phyloP scores from a whole-genome alignment of 2,888 invertebrate genomes.

The Spodoptera littoralis region DNA sequence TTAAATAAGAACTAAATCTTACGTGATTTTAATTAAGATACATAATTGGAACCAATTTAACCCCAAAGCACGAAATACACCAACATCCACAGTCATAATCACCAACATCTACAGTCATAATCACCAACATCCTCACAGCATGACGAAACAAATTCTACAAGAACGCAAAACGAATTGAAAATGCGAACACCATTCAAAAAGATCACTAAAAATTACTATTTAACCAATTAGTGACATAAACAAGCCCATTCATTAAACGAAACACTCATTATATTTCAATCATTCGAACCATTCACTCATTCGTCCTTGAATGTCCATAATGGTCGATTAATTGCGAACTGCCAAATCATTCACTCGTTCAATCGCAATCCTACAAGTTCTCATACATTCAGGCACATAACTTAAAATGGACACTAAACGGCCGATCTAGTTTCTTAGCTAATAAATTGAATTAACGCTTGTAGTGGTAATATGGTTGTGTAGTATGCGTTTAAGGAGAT shows the following conservation, averaged over 20 bases:
- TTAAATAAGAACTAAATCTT: no score
- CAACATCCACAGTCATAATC: no score
- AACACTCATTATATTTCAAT: conserved; percentile 58
- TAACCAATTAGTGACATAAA: conserved; percentile 44
- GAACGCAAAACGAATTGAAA: conserved; percentile 7
- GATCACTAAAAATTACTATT: conserved; percentile 25
- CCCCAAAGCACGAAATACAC: no score
- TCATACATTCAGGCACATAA: conserved; percentile 49
- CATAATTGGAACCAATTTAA: no score
- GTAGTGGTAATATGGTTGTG: conserved; percentile 12
- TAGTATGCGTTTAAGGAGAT: conserved; percentile 25
- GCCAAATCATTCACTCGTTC: conserved; percentile 57
- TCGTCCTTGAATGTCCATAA: conserved; percentile 50
- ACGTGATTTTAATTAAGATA: no score
- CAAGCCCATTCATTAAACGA: conserved; percentile 45
- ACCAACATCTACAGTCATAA: no score
- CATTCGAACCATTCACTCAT: conserved; percentile 53
- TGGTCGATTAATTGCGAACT: conserved; percentile 51
- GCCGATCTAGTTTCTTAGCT: conserved; percentile 57
- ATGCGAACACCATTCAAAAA: conserved; percentile 1
- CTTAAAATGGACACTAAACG: conserved; percentile 56
- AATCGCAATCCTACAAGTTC: conserved; percentile 51
- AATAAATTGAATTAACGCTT: conserved; percentile 67
- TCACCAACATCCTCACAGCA: no score
- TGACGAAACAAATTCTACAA: neutral